Evolutionary conservation across 1,140 invertebrate genomes (phyloP).

Genomic region (Ceratosolen solmsi): DNA sequence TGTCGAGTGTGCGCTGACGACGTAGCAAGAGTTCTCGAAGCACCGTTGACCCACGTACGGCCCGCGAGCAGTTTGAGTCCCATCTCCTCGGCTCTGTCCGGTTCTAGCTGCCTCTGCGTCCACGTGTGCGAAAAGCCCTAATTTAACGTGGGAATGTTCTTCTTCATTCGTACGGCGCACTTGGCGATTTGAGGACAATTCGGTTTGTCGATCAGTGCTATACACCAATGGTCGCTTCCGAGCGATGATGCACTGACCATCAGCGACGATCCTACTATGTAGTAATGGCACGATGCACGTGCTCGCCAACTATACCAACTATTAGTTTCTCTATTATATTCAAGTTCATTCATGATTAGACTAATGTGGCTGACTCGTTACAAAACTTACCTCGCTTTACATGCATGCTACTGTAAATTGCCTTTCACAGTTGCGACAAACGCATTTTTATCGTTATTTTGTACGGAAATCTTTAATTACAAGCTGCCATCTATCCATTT

Average conservation of each 20-base stretch:
- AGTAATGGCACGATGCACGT: background rate
- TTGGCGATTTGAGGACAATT: background rate
- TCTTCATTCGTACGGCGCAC: background rate
- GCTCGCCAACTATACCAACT: background rate
- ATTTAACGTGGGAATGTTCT: slow-evolving; percentile 12
- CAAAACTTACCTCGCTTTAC: no score
- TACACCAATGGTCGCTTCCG: background rate
- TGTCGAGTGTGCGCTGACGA: background rate
- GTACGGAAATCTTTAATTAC: no score
- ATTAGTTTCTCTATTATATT: background rate
- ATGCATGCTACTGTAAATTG: no score
- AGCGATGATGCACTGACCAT: background rate
- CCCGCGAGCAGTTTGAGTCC: no score
- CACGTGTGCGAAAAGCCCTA: background rate
- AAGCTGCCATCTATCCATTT: no score
- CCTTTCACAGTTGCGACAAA: no score
- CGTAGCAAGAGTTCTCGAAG: background rate
- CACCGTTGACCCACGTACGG: background rate
- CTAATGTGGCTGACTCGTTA: no score
- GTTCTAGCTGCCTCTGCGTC: no score
- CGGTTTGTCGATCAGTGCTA: background rate
- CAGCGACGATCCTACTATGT: no score
- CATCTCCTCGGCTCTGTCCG: no score
- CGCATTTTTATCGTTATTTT: no score
- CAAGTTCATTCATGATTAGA: background rate